Percentiles rank a stretch among this genome's conserved stretches.
These are phyloP conservation scores for Diogma glabrata DNA, from an alignment of 2,888 invertebrate species.

Conservation along the genomic window DNA sequence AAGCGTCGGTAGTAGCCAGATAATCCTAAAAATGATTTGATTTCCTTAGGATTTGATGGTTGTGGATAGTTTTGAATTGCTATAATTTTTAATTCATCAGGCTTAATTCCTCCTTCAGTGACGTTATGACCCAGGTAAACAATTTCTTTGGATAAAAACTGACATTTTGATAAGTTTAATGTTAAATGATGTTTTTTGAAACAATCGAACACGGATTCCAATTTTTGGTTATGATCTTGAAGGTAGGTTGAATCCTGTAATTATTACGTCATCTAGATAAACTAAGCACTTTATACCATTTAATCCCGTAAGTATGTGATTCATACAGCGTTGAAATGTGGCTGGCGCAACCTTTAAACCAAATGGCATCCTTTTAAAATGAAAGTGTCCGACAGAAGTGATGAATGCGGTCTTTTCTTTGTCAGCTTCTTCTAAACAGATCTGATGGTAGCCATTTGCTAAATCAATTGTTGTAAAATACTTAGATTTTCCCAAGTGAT, in stretches of 20 bases:
- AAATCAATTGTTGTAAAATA: no score
- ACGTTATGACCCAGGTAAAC: slow-evolving; percentile 23
- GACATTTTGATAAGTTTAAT: slow-evolving; percentile 24
- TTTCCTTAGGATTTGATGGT: slow-evolving; percentile 16
- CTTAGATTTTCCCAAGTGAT: background rate
- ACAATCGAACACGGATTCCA: slow-evolving; percentile 21
- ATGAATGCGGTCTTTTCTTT: slow-evolving; percentile 2
- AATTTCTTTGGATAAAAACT: slow-evolving; percentile 22
- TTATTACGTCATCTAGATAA: slow-evolving; percentile 11
- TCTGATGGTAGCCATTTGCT: slow-evolving; percentile 8
- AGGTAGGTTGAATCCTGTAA: slow-evolving; percentile 18
- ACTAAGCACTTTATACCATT: slow-evolving; percentile 16
- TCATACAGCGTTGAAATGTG: slow-evolving; percentile 26
- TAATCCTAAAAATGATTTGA: slow-evolving; percentile 25
- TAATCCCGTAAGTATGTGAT: slow-evolving; percentile 23
- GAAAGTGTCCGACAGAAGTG: slow-evolving; percentile 17
- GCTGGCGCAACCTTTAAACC: slow-evolving; percentile 23
- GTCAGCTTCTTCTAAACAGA: background rate
- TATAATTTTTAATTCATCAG: slow-evolving; percentile 20
- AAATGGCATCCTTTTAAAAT: slow-evolving; percentile 21
- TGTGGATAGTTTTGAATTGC: slow-evolving; percentile 19
- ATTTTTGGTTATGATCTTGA: slow-evolving; percentile 19
- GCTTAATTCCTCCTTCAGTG: slow-evolving; percentile 21
- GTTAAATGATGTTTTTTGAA: slow-evolving; percentile 20
- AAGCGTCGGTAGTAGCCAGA: slow-evolving; percentile 27